phyloP scores from a whole-genome alignment of 2,797 vertebrate genomes.

The Cirrhinus molitorella region DNA sequence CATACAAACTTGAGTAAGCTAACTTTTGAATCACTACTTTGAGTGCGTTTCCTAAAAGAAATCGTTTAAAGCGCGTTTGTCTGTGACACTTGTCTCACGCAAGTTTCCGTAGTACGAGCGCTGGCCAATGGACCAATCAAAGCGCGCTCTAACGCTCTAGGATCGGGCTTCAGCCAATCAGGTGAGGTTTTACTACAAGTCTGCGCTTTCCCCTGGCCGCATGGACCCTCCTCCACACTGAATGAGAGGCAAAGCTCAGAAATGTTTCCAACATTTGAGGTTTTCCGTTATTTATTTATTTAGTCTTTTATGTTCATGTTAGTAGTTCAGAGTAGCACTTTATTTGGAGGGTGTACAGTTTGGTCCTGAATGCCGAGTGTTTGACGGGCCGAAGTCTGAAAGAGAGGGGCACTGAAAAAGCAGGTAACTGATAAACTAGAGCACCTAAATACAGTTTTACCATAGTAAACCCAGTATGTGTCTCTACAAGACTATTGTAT shows the following conservation, averaged over 20 bases:
- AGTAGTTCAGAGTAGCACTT: not conserved
- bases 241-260: not conserved
- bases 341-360: not conserved
- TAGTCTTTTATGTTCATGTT: not conserved
- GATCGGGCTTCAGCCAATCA: constrained; percentile 4
- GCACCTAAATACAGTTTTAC: not conserved
- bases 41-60: not conserved
- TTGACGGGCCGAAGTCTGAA: not conserved
- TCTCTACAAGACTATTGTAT: not conserved
- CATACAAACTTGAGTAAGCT: not conserved
- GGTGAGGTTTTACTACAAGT: not conserved
- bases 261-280: not conserved
- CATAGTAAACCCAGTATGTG: not conserved
- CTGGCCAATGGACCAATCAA: constrained; percentile 6
- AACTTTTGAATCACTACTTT: not conserved
- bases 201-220: not conserved
- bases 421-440: constrained; percentile 21
- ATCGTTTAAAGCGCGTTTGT: not conserved
- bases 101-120: not conserved
- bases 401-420: not conserved
- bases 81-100: not conserved
- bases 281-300: not conserved
- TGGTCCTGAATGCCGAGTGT: not conserved
- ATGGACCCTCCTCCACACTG: not conserved
- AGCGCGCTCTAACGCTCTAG: not conserved